Evolutionary conservation across 2,113 vertebrate species (phyloP), one percentile per base, ranked within the genome.

Genomic region (Anolis carolinensis): DNA sequence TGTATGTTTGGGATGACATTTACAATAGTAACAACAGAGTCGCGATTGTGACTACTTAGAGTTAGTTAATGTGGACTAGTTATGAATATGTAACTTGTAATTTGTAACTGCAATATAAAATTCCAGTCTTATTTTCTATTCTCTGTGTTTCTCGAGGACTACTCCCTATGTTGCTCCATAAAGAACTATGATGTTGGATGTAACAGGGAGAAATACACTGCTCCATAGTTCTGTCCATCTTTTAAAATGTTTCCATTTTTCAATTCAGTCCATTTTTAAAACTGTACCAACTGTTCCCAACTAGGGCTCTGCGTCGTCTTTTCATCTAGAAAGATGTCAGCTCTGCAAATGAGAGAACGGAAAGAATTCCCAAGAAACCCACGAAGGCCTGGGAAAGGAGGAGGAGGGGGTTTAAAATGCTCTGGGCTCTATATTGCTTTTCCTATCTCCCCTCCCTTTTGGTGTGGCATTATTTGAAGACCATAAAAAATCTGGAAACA

Each of bases 401-500:
- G 34, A 63, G 83, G 67, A 79, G 88, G 87, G 30, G 65, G 65
- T 91, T 93, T 94, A 93, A 59, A 93, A 92, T 92, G 25, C 89
- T 89, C 79, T 76, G 78, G 70, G 87, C 76, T 71, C 73, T 92
- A 92, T 94, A 94, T 94, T 95, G 83, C 88, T 92, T 94, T 94
- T 89, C 90, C 90, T 93, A 88, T 92, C 88, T 91, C 88, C 90
- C 84, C 82, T 30, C 27, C 65, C 27, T 84, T 55, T 73, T 86
- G 62, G 74, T 20, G 1, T 87, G 16, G 82, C 89, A 93, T 92
- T 92, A 92, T 94, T 94, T 87, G 91, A 91, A 87, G 86, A 83
- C 86, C 87, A 86, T 81, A 88, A 81, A 88, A 89, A 62, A 59
- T 77, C 91, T 94, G 93, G 93, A 92, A 94, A 74, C 85, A 90